phyloP scores from a whole-genome alignment of 1,140 invertebrate genomes.

The Tachypleus tridentatus region DNA sequence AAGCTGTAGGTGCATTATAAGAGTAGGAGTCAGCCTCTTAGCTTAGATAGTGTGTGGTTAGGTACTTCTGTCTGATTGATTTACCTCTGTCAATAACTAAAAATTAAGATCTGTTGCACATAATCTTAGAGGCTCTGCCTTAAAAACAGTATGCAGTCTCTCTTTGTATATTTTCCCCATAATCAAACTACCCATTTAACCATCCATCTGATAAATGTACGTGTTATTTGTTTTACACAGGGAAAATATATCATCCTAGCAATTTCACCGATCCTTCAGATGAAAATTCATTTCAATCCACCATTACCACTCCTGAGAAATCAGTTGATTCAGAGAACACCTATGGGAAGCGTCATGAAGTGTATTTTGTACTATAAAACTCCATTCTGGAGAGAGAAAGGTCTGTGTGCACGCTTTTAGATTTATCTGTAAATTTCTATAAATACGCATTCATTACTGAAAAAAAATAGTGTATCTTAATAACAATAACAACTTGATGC shows the following conservation, averaged over 20 bases:
- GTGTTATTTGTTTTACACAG: constrained; percentile 16
- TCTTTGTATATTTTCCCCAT: neutral
- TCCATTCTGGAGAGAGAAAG: constrained; percentile 33
- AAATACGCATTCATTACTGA: neutral
- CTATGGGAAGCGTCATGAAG: constrained; percentile 35
- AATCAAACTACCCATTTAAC: neutral
- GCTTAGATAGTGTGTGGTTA: no score
- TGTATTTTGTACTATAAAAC: constrained; percentile 32
- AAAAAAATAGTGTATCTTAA: neutral
- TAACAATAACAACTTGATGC: no score
- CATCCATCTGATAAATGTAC: neutral
- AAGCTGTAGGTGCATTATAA: no score
- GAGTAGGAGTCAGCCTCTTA: no score
- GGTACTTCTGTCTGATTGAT: neutral
- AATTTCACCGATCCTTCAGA: constrained; percentile 30
- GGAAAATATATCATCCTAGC: constrained; percentile 31
- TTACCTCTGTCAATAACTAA: neutral
- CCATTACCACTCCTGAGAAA: constrained; percentile 28
- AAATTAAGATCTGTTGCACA: neutral
- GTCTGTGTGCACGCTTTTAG: constrained; percentile 12
- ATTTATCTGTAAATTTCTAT: neutral
- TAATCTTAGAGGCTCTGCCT: neutral
- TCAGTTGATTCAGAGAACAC: constrained; percentile 33
- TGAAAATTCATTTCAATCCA: constrained; percentile 33
- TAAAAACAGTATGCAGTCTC: neutral